These are phyloP conservation scores for Pammene fasciana DNA, from an alignment of 2,888 invertebrate genomes.

Conservation along the genomic window DNA sequence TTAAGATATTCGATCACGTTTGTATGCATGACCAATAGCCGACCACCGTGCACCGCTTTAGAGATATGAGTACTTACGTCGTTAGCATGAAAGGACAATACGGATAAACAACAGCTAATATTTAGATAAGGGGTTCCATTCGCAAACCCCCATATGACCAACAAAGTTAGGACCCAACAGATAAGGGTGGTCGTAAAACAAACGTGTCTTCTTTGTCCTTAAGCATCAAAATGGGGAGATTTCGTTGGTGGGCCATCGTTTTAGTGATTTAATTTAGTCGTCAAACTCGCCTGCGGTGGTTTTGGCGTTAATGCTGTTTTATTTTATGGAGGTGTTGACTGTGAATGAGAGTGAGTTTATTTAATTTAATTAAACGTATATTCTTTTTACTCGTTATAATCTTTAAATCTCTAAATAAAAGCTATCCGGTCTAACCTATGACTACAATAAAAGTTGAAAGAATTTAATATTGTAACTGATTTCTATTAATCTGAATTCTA, in stretches of 20 bases:
- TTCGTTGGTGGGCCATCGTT: slow-evolving; percentile 23
- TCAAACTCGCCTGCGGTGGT: slow-evolving; percentile 19
- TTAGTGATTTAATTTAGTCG: slow-evolving; percentile 37
- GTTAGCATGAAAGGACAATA: slow-evolving; percentile 63
- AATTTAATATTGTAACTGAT: too few relatives aligned
- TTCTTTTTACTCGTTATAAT: not conserved
- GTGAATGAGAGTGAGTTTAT: not conserved
- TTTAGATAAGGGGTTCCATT: slow-evolving; percentile 67
- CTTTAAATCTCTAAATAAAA: too few relatives aligned
- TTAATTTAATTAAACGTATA: not conserved
- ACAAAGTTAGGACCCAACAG: slow-evolving; percentile 59
- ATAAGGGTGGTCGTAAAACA: slow-evolving; percentile 64
- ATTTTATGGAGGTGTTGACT: slow-evolving; percentile 7
- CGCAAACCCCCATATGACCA: slow-evolving; percentile 62
- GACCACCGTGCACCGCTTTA: slow-evolving; percentile 45
- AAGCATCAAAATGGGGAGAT: slow-evolving; percentile 53
- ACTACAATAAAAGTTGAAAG: too few relatives aligned
- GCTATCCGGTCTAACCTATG: too few relatives aligned
- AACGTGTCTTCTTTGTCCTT: slow-evolving; percentile 65
- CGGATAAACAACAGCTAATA: slow-evolving; percentile 71
- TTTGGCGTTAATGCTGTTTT: slow-evolving; percentile 11
- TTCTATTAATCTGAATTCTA: too few relatives aligned
- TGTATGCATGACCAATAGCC: slow-evolving; percentile 64
- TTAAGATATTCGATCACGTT: slow-evolving; percentile 44
- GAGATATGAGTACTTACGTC: slow-evolving; percentile 60